phyloP scores from a whole-genome alignment of 2,113 vertebrate species.

The Phaethon lepturus region DNA sequence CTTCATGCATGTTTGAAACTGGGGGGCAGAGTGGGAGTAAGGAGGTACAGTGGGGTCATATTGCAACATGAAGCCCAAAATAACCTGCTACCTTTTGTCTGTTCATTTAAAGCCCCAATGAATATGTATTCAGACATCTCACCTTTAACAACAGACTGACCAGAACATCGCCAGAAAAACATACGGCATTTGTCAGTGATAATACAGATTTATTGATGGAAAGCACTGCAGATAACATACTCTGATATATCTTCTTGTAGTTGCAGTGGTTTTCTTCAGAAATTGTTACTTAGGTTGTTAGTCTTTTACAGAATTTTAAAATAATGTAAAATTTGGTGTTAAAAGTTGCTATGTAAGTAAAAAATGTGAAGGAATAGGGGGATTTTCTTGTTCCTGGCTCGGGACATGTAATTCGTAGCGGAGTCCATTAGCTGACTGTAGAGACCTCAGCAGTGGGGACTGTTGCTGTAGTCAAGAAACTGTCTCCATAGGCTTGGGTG shows the following conservation, averaged over 20 bases:
- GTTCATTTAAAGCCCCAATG: neutral
- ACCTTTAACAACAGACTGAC: neutral
- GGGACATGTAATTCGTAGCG: neutral
- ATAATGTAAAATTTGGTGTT: neutral
- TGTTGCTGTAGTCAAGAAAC: neutral
- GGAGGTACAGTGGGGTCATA: neutral
- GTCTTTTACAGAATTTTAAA: neutral
- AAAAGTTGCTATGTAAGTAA: neutral
- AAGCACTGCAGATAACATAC: neutral
- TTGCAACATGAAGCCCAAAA: neutral
- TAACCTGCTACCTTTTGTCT: neutral
- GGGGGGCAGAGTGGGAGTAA: neutral
- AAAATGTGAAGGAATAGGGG: neutral
- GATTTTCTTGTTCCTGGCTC: neutral
- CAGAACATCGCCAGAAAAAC: neutral
- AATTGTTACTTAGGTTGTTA: neutral
- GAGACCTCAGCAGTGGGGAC: neutral
- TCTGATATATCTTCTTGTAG: neutral
- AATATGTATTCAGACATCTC: neutral
- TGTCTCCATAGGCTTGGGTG: neutral
- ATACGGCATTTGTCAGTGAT: neutral
- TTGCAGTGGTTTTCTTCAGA: neutral
- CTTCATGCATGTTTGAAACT: neutral
- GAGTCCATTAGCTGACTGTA: neutral
- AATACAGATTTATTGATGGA: neutral